Conservation (phyloP, 2,113 vertebrate genomes). For the Mandrillus leucophaeus region DNA sequence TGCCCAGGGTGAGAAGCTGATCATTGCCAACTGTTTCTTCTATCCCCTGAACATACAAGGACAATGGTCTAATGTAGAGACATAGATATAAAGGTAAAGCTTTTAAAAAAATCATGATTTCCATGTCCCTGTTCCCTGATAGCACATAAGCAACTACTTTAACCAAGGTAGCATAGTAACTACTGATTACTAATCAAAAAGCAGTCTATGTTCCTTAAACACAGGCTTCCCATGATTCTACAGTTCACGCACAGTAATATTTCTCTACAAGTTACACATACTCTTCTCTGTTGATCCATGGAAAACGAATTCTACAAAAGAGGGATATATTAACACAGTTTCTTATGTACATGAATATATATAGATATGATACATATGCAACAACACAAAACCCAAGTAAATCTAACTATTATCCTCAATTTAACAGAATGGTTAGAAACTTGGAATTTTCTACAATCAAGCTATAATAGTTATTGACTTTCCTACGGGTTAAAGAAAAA, state of each 20-base stretch:
- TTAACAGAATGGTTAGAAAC: not conserved
- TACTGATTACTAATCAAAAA: not conserved
- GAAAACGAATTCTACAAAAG: not conserved
- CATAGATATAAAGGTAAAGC: not conserved
- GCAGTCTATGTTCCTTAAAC: not conserved
- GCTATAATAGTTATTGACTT: not conserved
- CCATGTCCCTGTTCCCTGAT: not conserved
- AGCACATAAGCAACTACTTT: not conserved
- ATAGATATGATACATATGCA: not conserved
- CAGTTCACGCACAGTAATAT: not conserved
- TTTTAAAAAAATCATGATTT: not conserved
- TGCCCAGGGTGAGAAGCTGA: not conserved
- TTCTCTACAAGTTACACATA: not conserved
- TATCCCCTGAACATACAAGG: not conserved
- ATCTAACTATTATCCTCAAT: not conserved
- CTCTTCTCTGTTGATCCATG: not conserved
- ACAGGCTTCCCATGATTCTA: not conserved
- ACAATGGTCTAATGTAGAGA: not conserved
- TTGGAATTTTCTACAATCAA: not conserved
- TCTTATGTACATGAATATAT: not conserved
- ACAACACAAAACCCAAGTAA: not conserved
- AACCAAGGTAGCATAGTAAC: not conserved
- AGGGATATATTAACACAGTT: not conserved
- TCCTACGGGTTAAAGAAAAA: not conserved
- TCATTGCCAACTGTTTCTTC: not conserved